Percentiles rank a stretch among this genome's conserved stretches.
Conservation (phyloP, 2,797 vertebrate species). For the Bucorvus abyssinicus region DNA sequence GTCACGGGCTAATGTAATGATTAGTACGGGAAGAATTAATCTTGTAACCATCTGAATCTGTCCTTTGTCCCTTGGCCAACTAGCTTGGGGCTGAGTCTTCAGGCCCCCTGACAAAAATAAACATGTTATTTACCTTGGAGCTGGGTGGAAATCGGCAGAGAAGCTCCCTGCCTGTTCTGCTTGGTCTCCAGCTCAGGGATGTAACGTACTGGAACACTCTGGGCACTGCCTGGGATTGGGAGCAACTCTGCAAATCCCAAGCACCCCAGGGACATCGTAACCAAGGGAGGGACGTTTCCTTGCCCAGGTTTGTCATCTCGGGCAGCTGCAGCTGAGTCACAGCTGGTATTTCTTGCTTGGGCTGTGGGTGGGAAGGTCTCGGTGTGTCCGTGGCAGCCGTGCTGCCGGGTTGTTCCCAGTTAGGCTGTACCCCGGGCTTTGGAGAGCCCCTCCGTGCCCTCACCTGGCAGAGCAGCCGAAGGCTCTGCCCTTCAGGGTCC, state of each 20-base stretch:
- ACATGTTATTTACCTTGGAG: not conserved
- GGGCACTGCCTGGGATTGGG: not conserved
- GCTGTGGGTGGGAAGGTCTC: not conserved
- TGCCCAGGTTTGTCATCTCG: not conserved
- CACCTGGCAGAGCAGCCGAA: not conserved
- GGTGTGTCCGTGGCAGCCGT: accelerated
- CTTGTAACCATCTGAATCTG: not conserved
- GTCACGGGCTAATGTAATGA: not conserved
- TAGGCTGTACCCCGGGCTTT: not conserved
- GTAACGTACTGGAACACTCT: not conserved
- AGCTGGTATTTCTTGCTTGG: not conserved
- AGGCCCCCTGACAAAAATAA: not conserved
- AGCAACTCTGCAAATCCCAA: not conserved
- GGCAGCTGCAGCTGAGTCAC: not conserved
- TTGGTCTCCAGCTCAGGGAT: not conserved
- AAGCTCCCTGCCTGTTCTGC: not conserved
- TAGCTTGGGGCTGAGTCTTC: not conserved
- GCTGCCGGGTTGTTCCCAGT: not conserved
- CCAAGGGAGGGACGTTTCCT: not conserved
- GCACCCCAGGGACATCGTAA: accelerated
- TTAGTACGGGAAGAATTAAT: not conserved
- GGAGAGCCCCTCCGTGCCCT: not conserved
- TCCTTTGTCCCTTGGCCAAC: not conserved
- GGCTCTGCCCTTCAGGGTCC: not conserved
- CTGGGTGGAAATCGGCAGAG: not conserved